Base-by-base conservation (phyloP, 2,888 invertebrate species). In the Cecidostiba fungosa region DNA sequence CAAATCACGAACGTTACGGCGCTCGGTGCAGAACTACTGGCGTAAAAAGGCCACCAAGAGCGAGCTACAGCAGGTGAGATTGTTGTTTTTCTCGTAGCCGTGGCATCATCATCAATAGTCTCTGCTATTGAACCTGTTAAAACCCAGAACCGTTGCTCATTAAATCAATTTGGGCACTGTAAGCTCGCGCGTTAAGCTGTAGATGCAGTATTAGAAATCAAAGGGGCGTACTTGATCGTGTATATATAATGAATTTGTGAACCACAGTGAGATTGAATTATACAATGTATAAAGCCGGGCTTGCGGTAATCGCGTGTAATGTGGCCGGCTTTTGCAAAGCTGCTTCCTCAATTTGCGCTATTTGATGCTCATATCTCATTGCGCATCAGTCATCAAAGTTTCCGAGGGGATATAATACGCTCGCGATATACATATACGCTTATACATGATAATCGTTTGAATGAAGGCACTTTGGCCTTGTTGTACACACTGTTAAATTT, bases 31-130 rank as follows among this genome's bases (percentile, higher is more conserved):
- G 89, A 97, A 97, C 91, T 97, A 97, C 92, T 96, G 96, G 95
- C 94, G 97, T 76, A 97, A 97, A 93, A 95, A 96, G 91, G 95
- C 96, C 93, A 96, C 96, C 3, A 97, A 97, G 92, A 96, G 96
- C 90, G 97, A 97, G 92, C 95, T 97, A 73, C 96, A 96, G 87
- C 96, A 96, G 91, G 94, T 93, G 90, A 69, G 76, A 10, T n/a
- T n/a, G n/a, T n/a, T n/a, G n/a, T n/a, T n/a, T n/a, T n/a, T n/a
- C n/a, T n/a, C n/a, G n/a, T n/a, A n/a, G n/a, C n/a, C n/a, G n/a
- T n/a, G n/a, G n/a, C n/a, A n/a, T n/a, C n/a, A n/a, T n/a, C n/a
- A n/a, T n/a, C n/a, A n/a, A n/a, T n/a, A n/a, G n/a, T n/a, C n/a
- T n/a, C n/a, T n/a, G n/a, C n/a, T n/a, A n/a, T n/a, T n/a, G n/a